Evolutionary conservation across 2,113 vertebrate species (phyloP), one percentile per base, ranked within the genome.

Genomic region (Dicerorhinus sumatrensis): DNA sequence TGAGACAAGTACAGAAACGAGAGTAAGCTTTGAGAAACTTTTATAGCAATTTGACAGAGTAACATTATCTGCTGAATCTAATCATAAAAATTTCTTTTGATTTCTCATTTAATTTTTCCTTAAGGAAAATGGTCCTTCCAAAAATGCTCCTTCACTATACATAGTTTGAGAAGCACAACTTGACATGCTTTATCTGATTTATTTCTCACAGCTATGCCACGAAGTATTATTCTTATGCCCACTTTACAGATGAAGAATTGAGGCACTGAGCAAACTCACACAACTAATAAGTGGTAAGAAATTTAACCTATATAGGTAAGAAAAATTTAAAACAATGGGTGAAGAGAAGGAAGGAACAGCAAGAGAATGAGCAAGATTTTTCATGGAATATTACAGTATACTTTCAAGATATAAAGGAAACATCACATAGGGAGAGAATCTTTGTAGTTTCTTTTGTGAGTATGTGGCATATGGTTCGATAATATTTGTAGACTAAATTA

Each of bases 51-150:
- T 81, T 76, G 70, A 84, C 33, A 69, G 14, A 60, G 21, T 48
- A 92, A 79, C 18, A 82, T 31, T 23, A 46, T 42, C 72, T 65
- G 1, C 23, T 93, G 42, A 82, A 83, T 48, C 20, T 65, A 85
- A 88, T 54, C 65, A 60, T 36, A 80, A 96, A 51, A 31, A 67
- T n/a, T 48, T 33, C 42, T 90, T 86, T 82, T 65, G 31, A 79
- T 75, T 87, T 87, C 72, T 29, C 56, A 72, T 58, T 97, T 89
- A 62, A 70, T 90, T 72, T 91, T 63, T 72, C 36, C 60, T 80
- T 73, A 65, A 23, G n/a, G 46, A 62, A 91, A 94, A 93, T 31
- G 21, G 3, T 36, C 39, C 13, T 96, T 91, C 7, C 62, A 91
- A 70, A 98, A 97, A 89, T 20, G 14, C 3, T 21, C 18, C 14